Conservation (phyloP, 37 sponge, comb jelly and placozoan genomes). For the Aphrocallistes beatrix region DNA sequence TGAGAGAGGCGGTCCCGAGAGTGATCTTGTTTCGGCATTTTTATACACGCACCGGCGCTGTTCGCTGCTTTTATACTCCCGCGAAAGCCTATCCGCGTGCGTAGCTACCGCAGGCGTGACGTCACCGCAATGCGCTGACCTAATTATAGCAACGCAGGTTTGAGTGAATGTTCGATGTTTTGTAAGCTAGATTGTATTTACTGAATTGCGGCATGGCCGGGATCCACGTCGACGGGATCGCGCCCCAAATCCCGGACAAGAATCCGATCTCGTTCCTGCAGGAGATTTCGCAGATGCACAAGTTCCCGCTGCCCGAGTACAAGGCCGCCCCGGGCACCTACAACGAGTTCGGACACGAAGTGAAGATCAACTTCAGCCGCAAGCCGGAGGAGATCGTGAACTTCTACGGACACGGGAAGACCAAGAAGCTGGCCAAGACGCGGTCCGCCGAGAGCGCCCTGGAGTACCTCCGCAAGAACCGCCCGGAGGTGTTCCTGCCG, state of each 20-base stretch:
- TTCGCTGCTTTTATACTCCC: no score
- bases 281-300: constrained; percentile 53
- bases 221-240: background rate
- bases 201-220: background rate
- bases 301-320: constrained; percentile 38
- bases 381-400: background rate
- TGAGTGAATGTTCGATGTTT: no score
- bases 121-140: no score
- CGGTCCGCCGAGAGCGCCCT: constrained; percentile 31
- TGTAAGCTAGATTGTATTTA: no score
- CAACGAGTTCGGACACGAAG: constrained; percentile 37
- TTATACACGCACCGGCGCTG: no score
- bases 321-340: constrained; percentile 35
- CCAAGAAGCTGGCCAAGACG: constrained; percentile 42
- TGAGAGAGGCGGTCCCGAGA: background rate
- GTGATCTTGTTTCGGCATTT: background rate
- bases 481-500: background rate
- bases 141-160: no score
- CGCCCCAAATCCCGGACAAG: constrained; percentile 8
- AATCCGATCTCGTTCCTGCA: constrained; percentile 46
- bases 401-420: constrained; percentile 31
- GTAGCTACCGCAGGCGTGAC: no score
- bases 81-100: no score
- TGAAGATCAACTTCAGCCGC: constrained; percentile 27
- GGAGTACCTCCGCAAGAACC: constrained; percentile 13